Conservation (phyloP, 2,888 invertebrate species). For the Brachyopa scutellaris region DNA sequence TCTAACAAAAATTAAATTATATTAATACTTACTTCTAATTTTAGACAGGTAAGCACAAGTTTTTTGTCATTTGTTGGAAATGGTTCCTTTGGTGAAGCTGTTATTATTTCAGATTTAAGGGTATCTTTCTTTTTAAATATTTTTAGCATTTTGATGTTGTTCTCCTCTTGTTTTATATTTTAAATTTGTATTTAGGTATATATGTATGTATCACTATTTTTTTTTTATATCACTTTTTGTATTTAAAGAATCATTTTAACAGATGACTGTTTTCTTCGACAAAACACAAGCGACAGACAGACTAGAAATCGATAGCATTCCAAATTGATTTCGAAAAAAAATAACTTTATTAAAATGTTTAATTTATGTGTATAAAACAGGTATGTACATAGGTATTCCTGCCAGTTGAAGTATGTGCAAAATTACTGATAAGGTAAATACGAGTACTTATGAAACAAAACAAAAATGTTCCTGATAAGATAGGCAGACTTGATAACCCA, state of each 20-base stretch:
- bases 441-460: not conserved
- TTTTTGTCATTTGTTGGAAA: constrained; percentile 79
- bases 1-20: too few relatives aligned
- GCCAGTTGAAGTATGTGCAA: constrained; percentile 58
- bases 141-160: constrained; percentile 62
- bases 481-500: not conserved
- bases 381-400: constrained; percentile 19
- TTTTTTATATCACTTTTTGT: not conserved
- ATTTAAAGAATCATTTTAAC: constrained; percentile 47
- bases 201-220: not conserved
- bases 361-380: not conserved
- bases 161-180: too few relatives aligned
- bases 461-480: constrained; percentile 37
- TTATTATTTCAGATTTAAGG: constrained; percentile 80
- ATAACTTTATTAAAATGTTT: not conserved
- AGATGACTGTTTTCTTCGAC: constrained; percentile 25
- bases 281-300: constrained; percentile 35
- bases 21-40: constrained; percentile 82
- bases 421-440: constrained; percentile 33
- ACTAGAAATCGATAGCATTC: constrained; percentile 37
- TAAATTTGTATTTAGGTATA: not conserved
- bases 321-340: constrained; percentile 38
- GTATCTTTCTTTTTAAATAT: constrained; percentile 67
- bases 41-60: constrained; percentile 79
- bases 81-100: constrained; percentile 76